phyloP scores from a whole-genome alignment of 2,113 vertebrate species.

The Eublepharis macularius region DNA sequence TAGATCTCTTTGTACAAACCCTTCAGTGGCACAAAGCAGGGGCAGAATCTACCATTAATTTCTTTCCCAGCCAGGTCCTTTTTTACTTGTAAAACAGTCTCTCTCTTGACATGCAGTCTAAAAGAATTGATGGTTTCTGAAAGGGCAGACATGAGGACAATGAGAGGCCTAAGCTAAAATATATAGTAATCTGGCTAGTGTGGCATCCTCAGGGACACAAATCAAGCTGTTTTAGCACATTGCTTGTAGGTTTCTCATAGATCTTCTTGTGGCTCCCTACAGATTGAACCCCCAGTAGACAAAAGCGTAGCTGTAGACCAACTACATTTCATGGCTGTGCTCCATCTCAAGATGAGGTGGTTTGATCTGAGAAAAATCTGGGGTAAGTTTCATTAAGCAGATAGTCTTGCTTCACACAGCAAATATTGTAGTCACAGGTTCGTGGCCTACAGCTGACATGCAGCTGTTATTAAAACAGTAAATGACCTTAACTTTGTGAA shows the following conservation, averaged over 20 bases:
- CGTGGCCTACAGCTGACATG: neutral
- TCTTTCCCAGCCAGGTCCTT: neutral
- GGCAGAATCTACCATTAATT: neutral
- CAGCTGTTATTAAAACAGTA: neutral
- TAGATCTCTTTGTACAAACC: neutral
- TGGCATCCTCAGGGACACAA: conserved; percentile 1
- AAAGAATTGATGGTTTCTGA: conserved; percentile 16
- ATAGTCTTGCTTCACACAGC: neutral
- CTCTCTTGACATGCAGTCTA: neutral
- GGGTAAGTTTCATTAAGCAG: neutral
- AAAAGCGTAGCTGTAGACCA: neutral
- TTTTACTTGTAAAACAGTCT: neutral
- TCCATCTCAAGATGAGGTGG: neutral
- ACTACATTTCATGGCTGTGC: neutral
- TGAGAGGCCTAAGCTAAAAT: neutral
- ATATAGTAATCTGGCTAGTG: neutral
- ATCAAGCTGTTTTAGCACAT: conserved; percentile 14
- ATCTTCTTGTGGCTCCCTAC: neutral
- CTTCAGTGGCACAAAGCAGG: neutral
- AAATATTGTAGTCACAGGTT: neutral
- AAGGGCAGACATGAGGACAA: neutral
- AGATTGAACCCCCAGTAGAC: neutral
- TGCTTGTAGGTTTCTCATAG: neutral
- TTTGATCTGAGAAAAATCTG: neutral
- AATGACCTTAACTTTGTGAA: neutral